Base-by-base conservation (phyloP, 2,113 vertebrate species). In the Gavia stellata region DNA sequence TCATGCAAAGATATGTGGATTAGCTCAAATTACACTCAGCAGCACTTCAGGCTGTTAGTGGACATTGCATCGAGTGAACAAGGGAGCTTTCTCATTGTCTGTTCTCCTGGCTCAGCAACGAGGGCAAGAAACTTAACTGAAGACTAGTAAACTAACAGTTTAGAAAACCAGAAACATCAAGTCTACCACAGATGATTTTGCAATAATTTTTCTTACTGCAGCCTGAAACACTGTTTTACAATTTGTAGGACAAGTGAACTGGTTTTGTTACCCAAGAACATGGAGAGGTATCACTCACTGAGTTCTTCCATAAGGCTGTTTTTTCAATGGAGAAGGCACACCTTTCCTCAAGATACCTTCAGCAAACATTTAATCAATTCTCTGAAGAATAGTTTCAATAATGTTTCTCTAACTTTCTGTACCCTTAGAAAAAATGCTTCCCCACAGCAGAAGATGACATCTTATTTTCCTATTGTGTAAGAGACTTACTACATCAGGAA, bases 241-340 rank as follows among this genome's bases (percentile, higher is more conserved):
- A 91, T 77, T 53, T n/a, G n/a, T 45, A 56, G 36, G 45, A 70
- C 13, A 50, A 71, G 11, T 8, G 7, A 91, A 68, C 21, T 36
- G 34, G 13, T 73, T 92, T 91, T 66, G 10, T 78, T 81, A 58
- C 11, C 13, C 19, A 49, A 70, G 34, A 63, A 56, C 11, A 62
- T 0, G 0, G 29, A 11, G 28, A 72, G 17, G 7, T 33, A 78
- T 10, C 28, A 19, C 42, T 56, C 50, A 26, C 8, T 0, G 15
- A 78, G 18, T 56, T 74, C 47, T 85, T 50, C 42, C 14, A 20
- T 25, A 75, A 67, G 33, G 56, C 19, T 0, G 1, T 42, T 83
- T 55, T n/a, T 13, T 59, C 36, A 72, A 6, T 44, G 16, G 36
- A 85, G 24, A 92, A 92, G 20, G 34, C 38, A 47, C 20, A 33